Conservation (phyloP, 2,797 vertebrate genomes). For the Phrynocephalus guinanensis region DNA sequence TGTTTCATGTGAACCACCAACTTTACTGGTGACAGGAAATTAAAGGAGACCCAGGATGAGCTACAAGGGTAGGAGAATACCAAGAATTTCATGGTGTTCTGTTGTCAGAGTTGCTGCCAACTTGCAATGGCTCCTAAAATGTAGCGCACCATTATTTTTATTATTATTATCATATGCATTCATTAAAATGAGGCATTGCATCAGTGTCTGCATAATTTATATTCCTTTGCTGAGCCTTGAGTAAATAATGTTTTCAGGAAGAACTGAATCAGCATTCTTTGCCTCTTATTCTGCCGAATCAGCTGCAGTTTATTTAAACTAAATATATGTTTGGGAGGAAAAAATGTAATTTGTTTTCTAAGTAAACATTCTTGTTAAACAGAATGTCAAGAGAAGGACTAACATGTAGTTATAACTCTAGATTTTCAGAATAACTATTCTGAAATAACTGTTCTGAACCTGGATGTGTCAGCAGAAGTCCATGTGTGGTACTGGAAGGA, state of each 20-base stretch:
- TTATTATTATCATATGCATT: constrained; percentile 5
- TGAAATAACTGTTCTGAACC: constrained; percentile 7
- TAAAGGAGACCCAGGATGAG: constrained; percentile 15
- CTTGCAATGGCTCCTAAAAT: constrained; percentile 16
- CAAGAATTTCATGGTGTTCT: constrained; percentile 14
- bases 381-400: constrained; percentile 30
- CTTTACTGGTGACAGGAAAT: constrained; percentile 25
- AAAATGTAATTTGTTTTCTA: background rate
- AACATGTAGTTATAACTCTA: constrained; percentile 22
- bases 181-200: constrained; percentile 32
- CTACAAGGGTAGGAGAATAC: background rate
- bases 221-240: constrained; percentile 12
- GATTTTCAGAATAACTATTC: background rate
- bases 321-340: background rate
- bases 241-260: constrained; percentile 22
- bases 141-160: constrained; percentile 7
- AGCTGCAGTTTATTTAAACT: constrained; percentile 20
- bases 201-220: constrained; percentile 25
- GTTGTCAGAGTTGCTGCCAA: background rate
- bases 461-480: background rate
- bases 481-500: background rate
- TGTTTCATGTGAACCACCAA: constrained; percentile 13
- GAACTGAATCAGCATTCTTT: constrained; percentile 34
- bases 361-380: background rate
- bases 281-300: constrained; percentile 28